These are phyloP conservation scores for Drosophila paulistorum DNA, from an alignment of 1,140 invertebrate genomes.

Conservation along the genomic window DNA sequence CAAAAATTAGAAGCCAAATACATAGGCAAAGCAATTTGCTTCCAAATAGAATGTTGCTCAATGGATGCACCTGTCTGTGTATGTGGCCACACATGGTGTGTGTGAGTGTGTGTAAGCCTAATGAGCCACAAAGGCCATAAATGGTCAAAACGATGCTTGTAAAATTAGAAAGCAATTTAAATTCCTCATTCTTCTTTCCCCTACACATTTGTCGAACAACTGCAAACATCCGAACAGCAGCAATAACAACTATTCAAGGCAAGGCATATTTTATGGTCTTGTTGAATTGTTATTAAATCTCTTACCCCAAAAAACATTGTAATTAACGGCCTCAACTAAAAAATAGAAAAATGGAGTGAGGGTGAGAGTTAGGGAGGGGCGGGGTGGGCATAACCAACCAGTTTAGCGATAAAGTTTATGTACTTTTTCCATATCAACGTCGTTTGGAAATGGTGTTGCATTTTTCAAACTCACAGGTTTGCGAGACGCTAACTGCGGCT, in stretches of 20 bases:
- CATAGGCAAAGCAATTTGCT: constrained; percentile 39
- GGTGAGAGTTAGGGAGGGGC: too few relatives aligned
- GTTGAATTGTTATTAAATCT: constrained; percentile 43
- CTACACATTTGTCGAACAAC: not conserved
- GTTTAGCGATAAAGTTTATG: constrained; percentile 15
- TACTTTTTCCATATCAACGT: constrained; percentile 16
- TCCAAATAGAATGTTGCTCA: constrained; percentile 15
- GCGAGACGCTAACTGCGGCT: not conserved
- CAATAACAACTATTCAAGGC: not conserved
- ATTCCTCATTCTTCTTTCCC: constrained; percentile 19
- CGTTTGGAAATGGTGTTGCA: constrained; percentile 34
- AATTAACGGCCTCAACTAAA: constrained; percentile 37
- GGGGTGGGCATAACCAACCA: not conserved
- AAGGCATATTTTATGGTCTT: constrained; percentile 29
- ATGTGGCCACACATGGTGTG: constrained; percentile 32
- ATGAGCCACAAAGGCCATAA: constrained; percentile 69
- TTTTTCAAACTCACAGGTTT: constrained; percentile 56
- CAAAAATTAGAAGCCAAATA: constrained; percentile 30
- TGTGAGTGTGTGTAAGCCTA: constrained; percentile 47
- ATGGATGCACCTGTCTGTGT: constrained; percentile 28
- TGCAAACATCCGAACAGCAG: not conserved
- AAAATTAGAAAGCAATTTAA: constrained; percentile 81
- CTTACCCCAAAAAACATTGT: constrained; percentile 40
- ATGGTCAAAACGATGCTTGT: constrained; percentile 72
- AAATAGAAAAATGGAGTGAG: too few relatives aligned